Percentiles rank a stretch among this genome's conserved stretches.
phyloP scores from a whole-genome alignment of 2,113 vertebrate genomes.

The Cairina moschata region DNA sequence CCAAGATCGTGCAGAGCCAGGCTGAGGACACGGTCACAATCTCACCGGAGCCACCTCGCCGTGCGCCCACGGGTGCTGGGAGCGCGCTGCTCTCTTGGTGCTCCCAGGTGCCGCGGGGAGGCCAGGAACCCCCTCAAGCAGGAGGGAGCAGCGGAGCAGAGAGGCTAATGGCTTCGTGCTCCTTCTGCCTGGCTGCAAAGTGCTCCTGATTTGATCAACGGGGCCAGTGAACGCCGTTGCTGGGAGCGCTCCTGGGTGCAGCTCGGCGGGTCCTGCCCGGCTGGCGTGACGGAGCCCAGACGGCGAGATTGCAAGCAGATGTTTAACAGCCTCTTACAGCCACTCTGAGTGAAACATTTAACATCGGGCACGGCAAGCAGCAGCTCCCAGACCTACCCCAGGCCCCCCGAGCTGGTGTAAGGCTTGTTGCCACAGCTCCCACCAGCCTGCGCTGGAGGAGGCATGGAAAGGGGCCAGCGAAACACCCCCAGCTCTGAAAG shows the following conservation, averaged over 20 bases:
- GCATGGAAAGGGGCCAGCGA: neutral
- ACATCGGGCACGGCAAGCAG: neutral
- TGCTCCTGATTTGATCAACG: neutral
- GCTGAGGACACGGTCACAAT: accelerated
- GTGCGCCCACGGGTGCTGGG: neutral
- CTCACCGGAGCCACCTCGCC: neutral
- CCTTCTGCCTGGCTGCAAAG: neutral
- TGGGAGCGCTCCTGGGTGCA: neutral
- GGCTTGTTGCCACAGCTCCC: neutral
- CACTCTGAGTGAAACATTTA: neutral
- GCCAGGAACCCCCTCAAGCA: accelerated
- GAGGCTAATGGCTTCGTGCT: neutral
- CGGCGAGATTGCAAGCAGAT: neutral
- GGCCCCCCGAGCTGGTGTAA: accelerated
- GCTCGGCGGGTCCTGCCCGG: neutral
- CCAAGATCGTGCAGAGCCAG: neutral
- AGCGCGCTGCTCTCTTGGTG: neutral
- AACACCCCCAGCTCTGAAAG: neutral
- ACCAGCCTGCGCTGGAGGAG: accelerated
- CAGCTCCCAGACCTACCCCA: neutral
- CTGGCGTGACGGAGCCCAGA: neutral
- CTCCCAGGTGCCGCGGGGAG: neutral
- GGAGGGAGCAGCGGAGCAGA: neutral
- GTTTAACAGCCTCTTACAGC: neutral
- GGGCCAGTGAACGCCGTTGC: neutral